Evolutionary conservation across 2,797 vertebrate genomes (phyloP).

Genomic region (Eulemur coronatus): DNA sequence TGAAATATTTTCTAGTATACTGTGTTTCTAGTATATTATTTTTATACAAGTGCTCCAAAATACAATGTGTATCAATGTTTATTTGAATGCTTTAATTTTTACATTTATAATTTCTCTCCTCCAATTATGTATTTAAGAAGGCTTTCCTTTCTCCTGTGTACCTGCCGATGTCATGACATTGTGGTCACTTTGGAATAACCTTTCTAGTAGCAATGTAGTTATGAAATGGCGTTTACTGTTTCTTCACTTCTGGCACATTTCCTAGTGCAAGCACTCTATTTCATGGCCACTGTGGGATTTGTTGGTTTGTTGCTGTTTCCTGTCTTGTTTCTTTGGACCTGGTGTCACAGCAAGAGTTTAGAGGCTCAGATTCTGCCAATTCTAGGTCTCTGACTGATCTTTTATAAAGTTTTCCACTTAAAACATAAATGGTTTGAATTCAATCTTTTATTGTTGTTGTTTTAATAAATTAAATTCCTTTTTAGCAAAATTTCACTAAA

Average conservation of each 20-base stretch:
- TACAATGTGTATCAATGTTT: background rate
- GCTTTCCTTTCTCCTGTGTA: background rate
- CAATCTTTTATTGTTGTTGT: background rate
- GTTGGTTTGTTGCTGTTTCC: background rate
- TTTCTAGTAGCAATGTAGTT: background rate
- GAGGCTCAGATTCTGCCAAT: background rate
- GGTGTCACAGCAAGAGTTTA: background rate
- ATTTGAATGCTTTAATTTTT: background rate
- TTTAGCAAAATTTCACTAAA: background rate
- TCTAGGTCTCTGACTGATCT: background rate
- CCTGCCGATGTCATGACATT: background rate
- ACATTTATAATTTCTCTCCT: background rate
- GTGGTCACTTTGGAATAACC: background rate
- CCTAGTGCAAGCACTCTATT: background rate
- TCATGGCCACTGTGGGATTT: background rate
- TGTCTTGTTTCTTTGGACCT: background rate
- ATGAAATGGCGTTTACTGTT: background rate
- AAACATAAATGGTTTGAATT: conserved; percentile 1
- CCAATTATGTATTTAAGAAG: background rate
- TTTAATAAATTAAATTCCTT: conserved; percentile 32
- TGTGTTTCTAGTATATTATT: background rate
- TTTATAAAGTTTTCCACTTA: background rate
- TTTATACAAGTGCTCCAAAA: background rate
- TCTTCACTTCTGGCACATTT: background rate
- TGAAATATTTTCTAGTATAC: background rate